Base-by-base conservation (phyloP, 2,113 vertebrate genomes). In the Lutjanus erythropterus region DNA sequence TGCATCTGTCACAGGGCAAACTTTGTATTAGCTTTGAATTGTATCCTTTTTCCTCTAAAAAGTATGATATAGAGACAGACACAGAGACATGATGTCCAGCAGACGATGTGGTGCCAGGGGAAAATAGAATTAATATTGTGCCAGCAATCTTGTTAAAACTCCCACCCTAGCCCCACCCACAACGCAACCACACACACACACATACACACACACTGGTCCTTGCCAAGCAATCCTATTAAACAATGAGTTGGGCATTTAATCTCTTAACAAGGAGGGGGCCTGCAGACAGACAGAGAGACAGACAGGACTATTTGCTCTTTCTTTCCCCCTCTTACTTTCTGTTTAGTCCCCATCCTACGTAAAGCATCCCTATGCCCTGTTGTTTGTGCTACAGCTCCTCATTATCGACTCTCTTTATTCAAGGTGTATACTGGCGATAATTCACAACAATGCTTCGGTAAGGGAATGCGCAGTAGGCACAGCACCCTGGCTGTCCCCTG, bases 161-260 rank as follows among this genome's bases (percentile, higher is more conserved):
- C 61, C 61, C 42, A 78, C 74, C 27, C 47, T 59, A 85, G 70
- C 78, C 73, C 75, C 87, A 72, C 87, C 88, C 78, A 83, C 80
- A 81, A 75, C 9, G 19, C 78, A 71, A 27, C 35, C 65, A 71
- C 52, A 67, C 50, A 66, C 66, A 81, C 39, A 65, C 84, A 75
- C 25, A 66, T 27, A 78, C 14, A 64, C 71, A 61, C 42, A 75
- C 49, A 50, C n/a, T 1, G 52, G 56, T 77, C 78, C 83, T 60
- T 89, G 89, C 89, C 88, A 92, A 90, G 87, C 90, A 91, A 91
- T 92, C 89, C 86, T 90, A 88, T 90, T 90, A 91, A 89, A 92
- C 83, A 88, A 86, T 78, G 58, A 91, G 72, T 72, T 71, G 64
- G 78, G 78, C 66, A 76, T 91, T 90, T 88, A 87, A 93, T 91